Evolutionary conservation across 1,140 invertebrate genomes (phyloP).

Genomic region (Campoletis sonorensis): DNA sequence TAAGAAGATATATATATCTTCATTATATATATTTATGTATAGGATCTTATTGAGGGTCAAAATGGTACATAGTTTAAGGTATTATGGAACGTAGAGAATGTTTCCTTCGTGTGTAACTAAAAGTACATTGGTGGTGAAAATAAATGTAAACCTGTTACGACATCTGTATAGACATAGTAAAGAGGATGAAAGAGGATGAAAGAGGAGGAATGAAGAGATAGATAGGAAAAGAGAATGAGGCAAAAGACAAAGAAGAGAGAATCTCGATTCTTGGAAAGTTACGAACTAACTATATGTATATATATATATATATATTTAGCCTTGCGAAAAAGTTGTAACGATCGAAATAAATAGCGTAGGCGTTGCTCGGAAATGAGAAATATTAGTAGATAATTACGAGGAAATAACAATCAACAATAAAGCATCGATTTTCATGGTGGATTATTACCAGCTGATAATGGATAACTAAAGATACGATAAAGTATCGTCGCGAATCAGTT

Average conservation of each 20-base stretch:
- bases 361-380: not conserved
- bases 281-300: slow-evolving; percentile 15
- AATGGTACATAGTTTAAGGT: not conserved
- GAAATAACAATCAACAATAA: not conserved
- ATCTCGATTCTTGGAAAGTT: slow-evolving; percentile 21
- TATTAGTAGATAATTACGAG: not conserved
- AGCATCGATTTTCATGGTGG: not conserved
- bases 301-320: slow-evolving; percentile 38
- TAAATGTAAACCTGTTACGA: slow-evolving; percentile 24
- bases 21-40: too few species aligned
- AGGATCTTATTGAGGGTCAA: not conserved
- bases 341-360: not conserved
- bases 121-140: not conserved
- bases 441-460: not conserved
- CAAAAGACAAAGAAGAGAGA: slow-evolving; percentile 2
- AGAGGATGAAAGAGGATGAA: not conserved
- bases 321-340: not conserved
- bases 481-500: not conserved
- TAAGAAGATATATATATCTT: too few species aligned
- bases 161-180: not conserved
- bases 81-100: not conserved
- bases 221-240: not conserved
- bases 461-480: not conserved
- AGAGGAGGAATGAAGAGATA: slow-evolving; percentile 17
- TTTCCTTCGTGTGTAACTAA: not conserved